Conservation (phyloP, 1,140 invertebrate genomes). For the Heterodera carotae region DNA sequence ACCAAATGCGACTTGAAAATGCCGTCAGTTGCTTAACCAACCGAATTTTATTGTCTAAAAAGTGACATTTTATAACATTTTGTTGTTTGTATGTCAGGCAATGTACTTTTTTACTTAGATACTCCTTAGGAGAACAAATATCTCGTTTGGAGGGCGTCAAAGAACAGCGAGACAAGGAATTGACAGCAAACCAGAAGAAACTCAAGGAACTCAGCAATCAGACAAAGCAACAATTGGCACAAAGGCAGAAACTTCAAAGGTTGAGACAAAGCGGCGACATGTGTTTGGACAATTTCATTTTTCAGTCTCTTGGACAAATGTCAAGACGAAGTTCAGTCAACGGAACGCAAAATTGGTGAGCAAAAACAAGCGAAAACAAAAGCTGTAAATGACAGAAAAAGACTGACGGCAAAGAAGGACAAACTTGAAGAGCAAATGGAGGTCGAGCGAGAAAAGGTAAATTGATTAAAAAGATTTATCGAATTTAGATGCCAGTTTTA, state of each 20-base stretch:
- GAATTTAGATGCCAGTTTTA: too few relatives aligned
- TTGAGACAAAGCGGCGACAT: not conserved
- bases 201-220: constrained; percentile 28
- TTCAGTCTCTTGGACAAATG: constrained; percentile 38
- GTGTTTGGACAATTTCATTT: not conserved
- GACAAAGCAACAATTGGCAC: constrained; percentile 30
- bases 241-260: constrained; percentile 43
- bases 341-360: constrained; percentile 27
- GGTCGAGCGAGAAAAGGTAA: constrained; percentile 37
- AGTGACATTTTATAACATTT: constrained; percentile 25
- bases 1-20: constrained; percentile 52
- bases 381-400: constrained; percentile 35
- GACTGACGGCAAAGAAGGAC: constrained; percentile 41
- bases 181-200: constrained; percentile 23
- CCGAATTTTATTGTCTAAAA: constrained; percentile 44
- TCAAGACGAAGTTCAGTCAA: constrained; percentile 38
- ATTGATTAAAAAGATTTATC: too few relatives aligned
- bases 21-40: constrained; percentile 39
- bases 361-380: constrained; percentile 35
- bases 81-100: not conserved
- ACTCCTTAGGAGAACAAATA: constrained; percentile 13
- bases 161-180: constrained; percentile 24
- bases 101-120: constrained; percentile 29
- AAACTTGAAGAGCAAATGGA: constrained; percentile 39
- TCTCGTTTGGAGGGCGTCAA: constrained; percentile 13